phyloP scores from a whole-genome alignment of 2,888 invertebrate species.

The Falcaria lacertinaria region DNA sequence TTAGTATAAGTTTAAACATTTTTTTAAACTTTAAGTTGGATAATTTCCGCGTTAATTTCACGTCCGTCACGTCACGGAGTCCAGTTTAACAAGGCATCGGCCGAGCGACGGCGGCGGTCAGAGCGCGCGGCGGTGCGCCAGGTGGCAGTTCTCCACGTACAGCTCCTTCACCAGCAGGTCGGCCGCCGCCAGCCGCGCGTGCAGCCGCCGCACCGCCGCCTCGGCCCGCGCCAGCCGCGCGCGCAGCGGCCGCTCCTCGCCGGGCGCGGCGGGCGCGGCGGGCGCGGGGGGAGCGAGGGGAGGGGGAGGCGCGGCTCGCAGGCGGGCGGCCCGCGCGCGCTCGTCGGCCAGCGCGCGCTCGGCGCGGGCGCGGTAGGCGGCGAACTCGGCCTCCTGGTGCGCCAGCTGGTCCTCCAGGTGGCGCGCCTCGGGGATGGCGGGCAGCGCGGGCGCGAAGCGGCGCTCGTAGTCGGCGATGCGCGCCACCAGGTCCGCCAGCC shows the following conservation, averaged over 20 bases:
- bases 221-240: conserved; percentile 68
- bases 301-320: background rate
- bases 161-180: conserved; percentile 90
- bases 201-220: conserved; percentile 60
- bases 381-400: conserved; percentile 27
- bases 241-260: conserved; percentile 58
- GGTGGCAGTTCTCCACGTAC: conserved; percentile 90
- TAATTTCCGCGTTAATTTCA: no score
- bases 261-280: background rate
- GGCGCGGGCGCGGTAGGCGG: conserved; percentile 17
- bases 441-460: conserved; percentile 80
- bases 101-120: conserved; percentile 19
- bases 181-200: conserved; percentile 84
- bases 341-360: conserved; percentile 24
- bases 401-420: conserved; percentile 76
- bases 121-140: conserved; percentile 51
- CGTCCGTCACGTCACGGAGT: no score
- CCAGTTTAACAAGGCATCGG: no score
- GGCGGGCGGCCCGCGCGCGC: conserved; percentile 11
- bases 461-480: conserved; percentile 91
- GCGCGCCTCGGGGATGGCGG: conserved; percentile 85
- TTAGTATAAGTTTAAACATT: no score
- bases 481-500: conserved; percentile 84
- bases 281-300: background rate
- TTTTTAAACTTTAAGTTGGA: no score